Evolutionary conservation across 2,888 invertebrate species (phyloP).

Genomic region (Meliscaeva auricollis): DNA sequence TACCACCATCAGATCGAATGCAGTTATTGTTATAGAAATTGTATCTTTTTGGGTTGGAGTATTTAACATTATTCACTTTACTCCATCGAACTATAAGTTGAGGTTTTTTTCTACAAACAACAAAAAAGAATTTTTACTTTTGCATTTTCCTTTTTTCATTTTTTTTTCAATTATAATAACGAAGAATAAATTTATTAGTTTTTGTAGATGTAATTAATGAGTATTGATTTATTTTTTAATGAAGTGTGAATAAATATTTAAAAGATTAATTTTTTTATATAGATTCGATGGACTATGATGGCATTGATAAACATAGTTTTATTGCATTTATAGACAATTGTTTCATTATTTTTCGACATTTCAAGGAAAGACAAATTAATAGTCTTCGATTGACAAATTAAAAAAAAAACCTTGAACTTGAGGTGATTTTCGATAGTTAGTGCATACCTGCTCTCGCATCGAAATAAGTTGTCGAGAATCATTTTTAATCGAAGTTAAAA

Average conservation of each 20-base stretch:
- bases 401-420: too few species aligned
- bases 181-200: constrained; percentile 2
- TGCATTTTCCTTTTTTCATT: constrained; percentile 9
- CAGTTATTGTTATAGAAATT: constrained; percentile 64
- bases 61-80: constrained; percentile 62
- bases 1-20: constrained; percentile 63
- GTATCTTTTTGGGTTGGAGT: constrained; percentile 54
- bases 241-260: neutral
- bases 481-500: too few species aligned
- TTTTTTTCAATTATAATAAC: neutral
- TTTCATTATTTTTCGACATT: too few species aligned
- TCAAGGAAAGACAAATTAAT: too few species aligned
- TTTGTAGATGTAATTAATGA: neutral
- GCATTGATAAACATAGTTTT: too few species aligned
- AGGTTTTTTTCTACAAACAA: constrained; percentile 60
- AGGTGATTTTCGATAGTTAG: too few species aligned
- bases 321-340: too few species aligned
- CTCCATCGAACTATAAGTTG: constrained; percentile 72
- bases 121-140: neutral
- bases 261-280: neutral
- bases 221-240: constrained; percentile 16
- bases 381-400: too few species aligned
- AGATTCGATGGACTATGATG: too few species aligned
- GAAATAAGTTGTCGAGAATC: too few species aligned
- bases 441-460: too few species aligned